Base-by-base conservation (phyloP, 1,140 invertebrate genomes). In the Metopolophium dirhodum region DNA sequence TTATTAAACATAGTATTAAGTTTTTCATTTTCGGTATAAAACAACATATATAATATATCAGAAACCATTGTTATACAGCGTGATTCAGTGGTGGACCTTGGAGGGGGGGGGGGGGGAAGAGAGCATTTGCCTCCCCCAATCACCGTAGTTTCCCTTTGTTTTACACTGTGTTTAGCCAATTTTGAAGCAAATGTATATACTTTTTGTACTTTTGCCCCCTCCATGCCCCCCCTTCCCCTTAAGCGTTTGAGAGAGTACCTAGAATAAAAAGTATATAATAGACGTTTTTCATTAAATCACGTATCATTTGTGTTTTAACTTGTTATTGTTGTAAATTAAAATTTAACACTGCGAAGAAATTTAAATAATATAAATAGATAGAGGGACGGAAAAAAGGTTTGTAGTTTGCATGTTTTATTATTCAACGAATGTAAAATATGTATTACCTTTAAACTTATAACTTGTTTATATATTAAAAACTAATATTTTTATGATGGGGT, bases 381-480 rank as follows among this genome's bases (percentile, higher is more conserved):
- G n/a, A 68, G 61, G 26, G 61, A n/a, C 61, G 11, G 61, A 51
- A 51, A 68, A 30, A 30, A 30, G 30, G 61, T 68, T 68, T 68
- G 30, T n/a, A n/a, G 30, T 68, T 68, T 14, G 61, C 30, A 14
- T 68, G 61, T 68, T 30, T n/a, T 68, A 68, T 11, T 68, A 68
- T 68, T 68, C 61, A 68, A n/a, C 61, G 61, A 68, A 68, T 68
- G 61, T 30, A 68, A 68, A 68, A 68, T 68, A 68, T 68, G 61
- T 68, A 68, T n/a, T 68, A 68, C 9, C 26, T 68, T 68, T 14
- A 68, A 68, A 68, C 61, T n/a, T 68, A 68, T 61, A 30, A 68
- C 61, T n/a, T 68, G 61, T n/a, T 68, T 68, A 68, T 68, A 22
- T 51, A 18, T 51, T 54, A 23, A 23, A 68, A 68, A 68, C 61